phyloP scores from a whole-genome alignment of 1,140 invertebrate species.

The Bombus confusus region DNA sequence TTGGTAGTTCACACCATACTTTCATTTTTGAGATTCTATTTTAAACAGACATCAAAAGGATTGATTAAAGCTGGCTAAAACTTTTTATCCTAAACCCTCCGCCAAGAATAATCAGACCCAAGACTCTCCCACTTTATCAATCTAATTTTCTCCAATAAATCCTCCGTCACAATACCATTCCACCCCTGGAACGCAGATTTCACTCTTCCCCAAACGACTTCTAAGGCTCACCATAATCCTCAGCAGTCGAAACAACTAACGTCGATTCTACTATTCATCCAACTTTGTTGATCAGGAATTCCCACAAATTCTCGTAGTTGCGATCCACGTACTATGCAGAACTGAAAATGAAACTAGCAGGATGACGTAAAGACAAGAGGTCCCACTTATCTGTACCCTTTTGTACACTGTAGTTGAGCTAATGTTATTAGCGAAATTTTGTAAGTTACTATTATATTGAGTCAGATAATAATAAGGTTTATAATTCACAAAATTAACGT shows the following conservation, averaged over 20 bases:
- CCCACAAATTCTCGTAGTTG: background rate
- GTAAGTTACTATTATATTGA: no score
- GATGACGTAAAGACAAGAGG: no score
- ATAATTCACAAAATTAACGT: no score
- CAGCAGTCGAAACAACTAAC: background rate
- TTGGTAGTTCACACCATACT: background rate
- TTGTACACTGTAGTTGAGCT: no score
- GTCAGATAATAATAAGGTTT: no score
- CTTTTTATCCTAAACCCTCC: background rate
- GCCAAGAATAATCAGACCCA: constrained; percentile 1
- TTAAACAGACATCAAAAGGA: background rate
- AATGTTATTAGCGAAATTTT: no score
- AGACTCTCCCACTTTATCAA: constrained; percentile 12
- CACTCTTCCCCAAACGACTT: background rate
- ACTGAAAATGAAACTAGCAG: no score
- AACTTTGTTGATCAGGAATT: background rate
- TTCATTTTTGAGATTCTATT: background rate
- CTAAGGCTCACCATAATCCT: background rate
- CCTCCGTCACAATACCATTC: constrained; percentile 10
- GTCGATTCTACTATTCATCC: no score
- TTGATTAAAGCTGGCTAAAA: background rate
- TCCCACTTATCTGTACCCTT: no score
- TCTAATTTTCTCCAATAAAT: constrained; percentile 28
- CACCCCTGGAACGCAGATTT: background rate
- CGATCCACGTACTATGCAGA: no score